phyloP scores from a whole-genome alignment of 2,888 invertebrate genomes.

The Epirrita christyi region DNA sequence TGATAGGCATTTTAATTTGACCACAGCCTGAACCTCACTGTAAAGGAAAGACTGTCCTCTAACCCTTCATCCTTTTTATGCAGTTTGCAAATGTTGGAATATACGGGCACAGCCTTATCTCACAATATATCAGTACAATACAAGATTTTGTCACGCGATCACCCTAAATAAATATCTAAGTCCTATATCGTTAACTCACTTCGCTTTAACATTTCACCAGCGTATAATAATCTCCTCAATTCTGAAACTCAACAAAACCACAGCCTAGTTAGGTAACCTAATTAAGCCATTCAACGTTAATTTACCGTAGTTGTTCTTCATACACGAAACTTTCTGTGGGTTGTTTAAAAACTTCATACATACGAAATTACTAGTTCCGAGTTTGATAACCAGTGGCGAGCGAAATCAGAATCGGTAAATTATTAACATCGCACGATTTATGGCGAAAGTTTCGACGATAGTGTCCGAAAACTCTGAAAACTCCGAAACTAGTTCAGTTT shows the following conservation, averaged over 20 bases:
- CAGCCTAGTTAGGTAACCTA: constrained; percentile 1
- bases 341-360: constrained; percentile 21
- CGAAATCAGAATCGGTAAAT: constrained; percentile 61
- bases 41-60: too few species aligned
- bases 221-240: not conserved
- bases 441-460: constrained; percentile 63
- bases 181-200: too few species aligned
- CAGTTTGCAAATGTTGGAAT: too few species aligned
- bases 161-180: too few species aligned
- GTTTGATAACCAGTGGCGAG: constrained; percentile 32
- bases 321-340: constrained; percentile 13
- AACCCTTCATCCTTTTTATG: too few species aligned
- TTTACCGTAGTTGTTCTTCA: constrained; percentile 9
- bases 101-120: too few species aligned
- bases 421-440: constrained; percentile 71
- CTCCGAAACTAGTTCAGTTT: constrained; percentile 34
- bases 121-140: too few species aligned
- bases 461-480: constrained; percentile 60
- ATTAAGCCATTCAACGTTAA: constrained; percentile 8
- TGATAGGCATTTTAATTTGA: too few species aligned
- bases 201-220: too few species aligned
- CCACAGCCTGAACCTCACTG: too few species aligned
- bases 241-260: constrained; percentile 1
- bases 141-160: too few species aligned
- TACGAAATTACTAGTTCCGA: constrained; percentile 21